Base-by-base conservation (phyloP, 2,888 invertebrate species). In the Heliconius erato region DNA sequence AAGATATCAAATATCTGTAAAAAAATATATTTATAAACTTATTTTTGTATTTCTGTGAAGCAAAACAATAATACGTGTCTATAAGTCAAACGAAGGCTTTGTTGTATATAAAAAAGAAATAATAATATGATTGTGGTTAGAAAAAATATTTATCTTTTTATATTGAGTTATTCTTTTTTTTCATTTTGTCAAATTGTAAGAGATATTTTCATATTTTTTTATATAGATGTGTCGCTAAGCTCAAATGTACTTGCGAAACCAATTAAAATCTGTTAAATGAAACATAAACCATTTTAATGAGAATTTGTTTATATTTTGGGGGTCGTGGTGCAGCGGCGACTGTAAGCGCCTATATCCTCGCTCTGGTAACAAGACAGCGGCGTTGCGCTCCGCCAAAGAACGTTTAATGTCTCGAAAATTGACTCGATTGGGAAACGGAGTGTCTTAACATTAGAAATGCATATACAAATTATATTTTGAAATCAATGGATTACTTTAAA, bases 1-100 rank as follows among this genome's bases (percentile, higher is more conserved):
- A 76, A 35, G 35, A 63, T 76, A 76, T 76, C n/a, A 9, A 76
- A 35, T 76, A 32, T 35, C 76, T 35, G n/a, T 76, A n/a, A 35
- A 76, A 74, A 76, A 72, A 72, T 40, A 69, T 69, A n/a, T 35
- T 35, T 35, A 35, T 9, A 35, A 35, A 35, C 35, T 35, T 35
- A 35, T 35, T 35, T 71, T 23, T 19, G 3, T 23, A 19, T 54
- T 23, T 54, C 14, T 44, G 7, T 2, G 26, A 72, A 44, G 28
- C 26, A 71, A 71, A 40, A n/a, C n/a, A 44, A 44, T 44, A 26
- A 72, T 44, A 72, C 71, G 71, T 44, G 14, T 72, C 71, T 44
- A 72, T n/a, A 40, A 72, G n/a, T 72, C 71, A 26, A 72, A 72
- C 71, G 12, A 72, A 44, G 16, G n/a, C 26, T 72, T 44, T 44